Conservation (phyloP, 37 sponge, comb jelly and placozoan genomes). For the Petrosia ficiformis region DNA sequence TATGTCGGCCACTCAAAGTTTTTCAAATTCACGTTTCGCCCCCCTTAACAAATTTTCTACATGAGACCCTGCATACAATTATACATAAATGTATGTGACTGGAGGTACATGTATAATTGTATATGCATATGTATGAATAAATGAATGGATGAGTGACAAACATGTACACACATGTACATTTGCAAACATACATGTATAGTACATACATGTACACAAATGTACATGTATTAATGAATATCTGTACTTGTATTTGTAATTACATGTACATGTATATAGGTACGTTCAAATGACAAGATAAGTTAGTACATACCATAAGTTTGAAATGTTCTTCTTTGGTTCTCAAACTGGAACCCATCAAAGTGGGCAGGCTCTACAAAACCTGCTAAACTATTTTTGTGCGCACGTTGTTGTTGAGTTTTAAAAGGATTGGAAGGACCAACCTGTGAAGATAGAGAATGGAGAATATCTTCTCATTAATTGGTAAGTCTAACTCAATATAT, state of each 20-base stretch:
- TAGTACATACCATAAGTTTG: slow-evolving; percentile 46
- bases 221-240: neutral
- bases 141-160: no score
- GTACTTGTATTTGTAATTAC: neutral
- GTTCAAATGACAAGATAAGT: no score
- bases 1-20: no score
- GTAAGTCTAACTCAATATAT: neutral
- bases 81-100: no score
- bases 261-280: no score
- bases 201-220: neutral
- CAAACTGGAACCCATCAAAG: slow-evolving; percentile 90
- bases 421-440: slow-evolving; percentile 92
- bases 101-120: no score
- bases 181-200: neutral
- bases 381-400: slow-evolving; percentile 85
- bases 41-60: no score
- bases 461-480: neutral
- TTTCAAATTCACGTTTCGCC: no score
- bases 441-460: slow-evolving; percentile 22
- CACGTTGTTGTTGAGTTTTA: slow-evolving; percentile 79
- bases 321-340: slow-evolving; percentile 93
- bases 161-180: neutral
- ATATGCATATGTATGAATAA: no score
- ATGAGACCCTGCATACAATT: no score
- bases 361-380: slow-evolving; percentile 87